phyloP scores from a whole-genome alignment of 2,113 vertebrate species.

The Murina feae region DNA sequence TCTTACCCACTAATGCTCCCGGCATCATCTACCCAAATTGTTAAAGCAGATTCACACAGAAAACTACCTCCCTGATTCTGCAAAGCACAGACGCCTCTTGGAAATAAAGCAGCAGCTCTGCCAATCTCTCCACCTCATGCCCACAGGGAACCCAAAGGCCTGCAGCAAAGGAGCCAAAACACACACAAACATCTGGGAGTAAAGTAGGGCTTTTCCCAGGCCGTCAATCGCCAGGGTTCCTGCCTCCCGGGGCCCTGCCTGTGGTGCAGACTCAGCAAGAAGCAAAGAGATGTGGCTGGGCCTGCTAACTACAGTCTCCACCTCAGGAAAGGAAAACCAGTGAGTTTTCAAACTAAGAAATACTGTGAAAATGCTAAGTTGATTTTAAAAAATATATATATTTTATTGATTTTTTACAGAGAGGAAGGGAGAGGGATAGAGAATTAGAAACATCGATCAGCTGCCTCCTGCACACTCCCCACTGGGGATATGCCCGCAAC shows the following conservation, averaged over 20 bases:
- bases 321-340: background rate
- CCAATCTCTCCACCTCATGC: conserved; percentile 4
- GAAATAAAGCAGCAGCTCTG: background rate
- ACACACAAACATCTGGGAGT: background rate
- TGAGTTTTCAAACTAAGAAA: background rate
- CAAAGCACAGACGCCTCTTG: background rate
- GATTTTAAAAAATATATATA: too few relatives aligned
- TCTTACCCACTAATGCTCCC: background rate
- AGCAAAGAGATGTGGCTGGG: background rate
- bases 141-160: conserved; percentile 17
- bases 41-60: background rate
- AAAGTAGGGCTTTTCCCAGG: conserved; percentile 4
- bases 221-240: background rate
- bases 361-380: background rate
- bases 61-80: background rate
- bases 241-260: background rate
- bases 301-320: background rate
- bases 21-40: background rate
- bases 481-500: too few relatives aligned
- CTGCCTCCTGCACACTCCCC: too few relatives aligned
- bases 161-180: background rate
- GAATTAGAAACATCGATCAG: too few relatives aligned
- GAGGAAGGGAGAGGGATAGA: too few relatives aligned
- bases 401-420: too few relatives aligned
- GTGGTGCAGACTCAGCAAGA: background rate